These are phyloP conservation scores for Alcedo quadribrachys DNA, from an alignment of 2,797 vertebrate species.

Conservation along the genomic window DNA sequence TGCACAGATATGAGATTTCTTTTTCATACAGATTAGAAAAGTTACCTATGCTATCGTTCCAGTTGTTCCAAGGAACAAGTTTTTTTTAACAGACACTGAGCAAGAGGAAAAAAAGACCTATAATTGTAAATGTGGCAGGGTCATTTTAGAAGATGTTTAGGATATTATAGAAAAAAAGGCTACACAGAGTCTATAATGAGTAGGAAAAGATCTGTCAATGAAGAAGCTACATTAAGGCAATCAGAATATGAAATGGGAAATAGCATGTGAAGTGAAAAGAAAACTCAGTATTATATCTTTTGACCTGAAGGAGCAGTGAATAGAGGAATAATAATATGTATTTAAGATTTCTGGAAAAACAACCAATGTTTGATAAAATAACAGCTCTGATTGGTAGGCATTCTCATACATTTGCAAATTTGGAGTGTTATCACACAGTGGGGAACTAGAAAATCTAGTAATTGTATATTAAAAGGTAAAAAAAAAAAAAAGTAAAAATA, in stretches of 20 bases:
- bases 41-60: not conserved
- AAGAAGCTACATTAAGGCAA: not conserved
- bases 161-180: not conserved
- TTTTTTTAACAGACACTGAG: not conserved
- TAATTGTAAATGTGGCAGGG: not conserved
- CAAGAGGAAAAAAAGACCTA: not conserved
- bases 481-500: fast-evolving
- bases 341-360: not conserved
- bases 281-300: not conserved
- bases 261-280: not conserved
- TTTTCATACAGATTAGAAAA: not conserved
- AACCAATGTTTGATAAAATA: not conserved
- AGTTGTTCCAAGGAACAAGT: not conserved
- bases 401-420: not conserved
- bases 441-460: not conserved
- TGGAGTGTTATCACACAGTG: not conserved
- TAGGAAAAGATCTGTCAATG: not conserved
- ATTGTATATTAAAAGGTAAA: not conserved
- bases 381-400: not conserved
- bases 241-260: not conserved
- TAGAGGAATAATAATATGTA: not conserved
- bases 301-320: not conserved
- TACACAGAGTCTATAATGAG: not conserved
- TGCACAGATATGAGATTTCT: not conserved
- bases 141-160: not conserved